A percentile compares a stretch with the other conserved stretches of the same genome.
Conservation (phyloP, 2,888 invertebrate species). For the Helleia helle region DNA sequence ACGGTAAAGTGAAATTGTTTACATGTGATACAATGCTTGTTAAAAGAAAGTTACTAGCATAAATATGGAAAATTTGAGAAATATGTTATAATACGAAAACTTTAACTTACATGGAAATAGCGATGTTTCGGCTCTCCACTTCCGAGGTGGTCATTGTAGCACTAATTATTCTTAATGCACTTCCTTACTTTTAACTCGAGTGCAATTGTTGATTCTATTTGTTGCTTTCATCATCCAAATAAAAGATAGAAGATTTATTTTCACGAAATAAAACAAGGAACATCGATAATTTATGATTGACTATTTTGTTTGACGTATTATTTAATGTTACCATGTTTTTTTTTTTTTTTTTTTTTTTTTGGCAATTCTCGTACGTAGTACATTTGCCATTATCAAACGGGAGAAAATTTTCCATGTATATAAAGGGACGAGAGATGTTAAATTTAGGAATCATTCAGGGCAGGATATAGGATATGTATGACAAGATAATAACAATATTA, state of each 20-base stretch:
- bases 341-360: too few relatives aligned
- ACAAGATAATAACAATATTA: too few relatives aligned
- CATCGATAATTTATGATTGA: constrained; percentile 31
- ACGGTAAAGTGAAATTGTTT: constrained; percentile 8
- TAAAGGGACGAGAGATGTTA: too few relatives aligned
- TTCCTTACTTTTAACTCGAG: constrained; percentile 35
- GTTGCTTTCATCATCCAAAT: constrained; percentile 65
- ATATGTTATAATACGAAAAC: constrained; percentile 16
- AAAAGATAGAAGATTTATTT: constrained; percentile 41
- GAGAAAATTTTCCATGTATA: too few relatives aligned
- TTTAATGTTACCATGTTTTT: constrained; percentile 18
- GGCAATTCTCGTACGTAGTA: too few relatives aligned
- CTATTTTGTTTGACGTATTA: constrained; percentile 25
- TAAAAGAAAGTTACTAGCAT: not conserved
- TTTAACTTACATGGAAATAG: constrained; percentile 61
- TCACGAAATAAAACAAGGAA: constrained; percentile 41
- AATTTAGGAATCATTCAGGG: too few relatives aligned
- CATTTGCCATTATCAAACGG: too few relatives aligned
- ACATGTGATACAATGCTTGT: not conserved
- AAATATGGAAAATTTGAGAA: constrained; percentile 8
- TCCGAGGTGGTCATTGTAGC: constrained; percentile 61
- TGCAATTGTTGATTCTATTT: constrained; percentile 46
- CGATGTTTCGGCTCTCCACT: constrained; percentile 62
- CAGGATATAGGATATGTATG: too few relatives aligned
- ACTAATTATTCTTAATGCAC: constrained; percentile 33